A percentile compares a stretch with the other conserved stretches of the same genome.
phyloP scores from a whole-genome alignment of 2,113 vertebrate species.

The Hemicordylus capensis region DNA sequence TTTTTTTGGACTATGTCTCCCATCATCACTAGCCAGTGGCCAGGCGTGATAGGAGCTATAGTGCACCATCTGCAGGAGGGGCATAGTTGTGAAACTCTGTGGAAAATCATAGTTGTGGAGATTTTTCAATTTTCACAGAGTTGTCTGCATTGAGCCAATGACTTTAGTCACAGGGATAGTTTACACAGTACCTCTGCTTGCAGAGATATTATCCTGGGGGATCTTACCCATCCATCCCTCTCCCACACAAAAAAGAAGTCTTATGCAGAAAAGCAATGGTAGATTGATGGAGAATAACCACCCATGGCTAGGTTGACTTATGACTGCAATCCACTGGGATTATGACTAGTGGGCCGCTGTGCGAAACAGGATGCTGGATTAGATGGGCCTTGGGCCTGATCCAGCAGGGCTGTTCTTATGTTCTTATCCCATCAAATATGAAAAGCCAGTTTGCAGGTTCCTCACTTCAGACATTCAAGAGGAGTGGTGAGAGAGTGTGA shows the following conservation, averaged over 20 bases:
- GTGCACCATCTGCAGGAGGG: no score
- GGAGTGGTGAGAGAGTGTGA: background rate
- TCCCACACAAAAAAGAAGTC: background rate
- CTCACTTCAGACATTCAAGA: background rate
- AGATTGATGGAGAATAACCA: background rate
- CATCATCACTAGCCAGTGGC: no score
- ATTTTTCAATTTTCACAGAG: no score
- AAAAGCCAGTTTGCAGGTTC: background rate
- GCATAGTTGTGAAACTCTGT: no score
- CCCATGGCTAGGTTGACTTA: no score
- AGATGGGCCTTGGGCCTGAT: no score
- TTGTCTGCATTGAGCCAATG: background rate
- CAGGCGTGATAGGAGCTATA: no score
- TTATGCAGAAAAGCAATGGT: background rate
- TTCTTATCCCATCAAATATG: background rate
- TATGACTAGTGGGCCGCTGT: no score
- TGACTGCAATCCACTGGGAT: background rate
- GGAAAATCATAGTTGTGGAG: no score
- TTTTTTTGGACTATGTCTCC: no score
- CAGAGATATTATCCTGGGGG: background rate
- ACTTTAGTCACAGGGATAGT: background rate
- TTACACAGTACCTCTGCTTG: background rate
- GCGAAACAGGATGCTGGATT: no score
- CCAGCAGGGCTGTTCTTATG: no score
- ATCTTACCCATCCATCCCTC: background rate